Percentiles rank a stretch among this genome's conserved stretches.
Evolutionary conservation across 2,888 invertebrate genomes (phyloP).

Genomic region (Volucella inflata): DNA sequence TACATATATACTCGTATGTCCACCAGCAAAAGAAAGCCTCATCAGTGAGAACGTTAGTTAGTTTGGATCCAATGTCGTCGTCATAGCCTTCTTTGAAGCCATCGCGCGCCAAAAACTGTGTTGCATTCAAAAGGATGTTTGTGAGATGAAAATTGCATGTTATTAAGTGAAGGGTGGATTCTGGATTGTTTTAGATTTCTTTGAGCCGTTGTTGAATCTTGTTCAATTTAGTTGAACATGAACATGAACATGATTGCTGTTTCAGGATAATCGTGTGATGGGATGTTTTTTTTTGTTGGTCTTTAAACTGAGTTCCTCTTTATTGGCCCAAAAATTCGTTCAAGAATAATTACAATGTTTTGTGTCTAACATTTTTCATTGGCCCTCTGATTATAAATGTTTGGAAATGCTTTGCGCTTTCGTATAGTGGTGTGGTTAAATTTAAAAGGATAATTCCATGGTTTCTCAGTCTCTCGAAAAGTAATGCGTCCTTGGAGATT

Average conservation of each 20-base stretch:
- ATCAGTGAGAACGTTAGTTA: conserved; percentile 23
- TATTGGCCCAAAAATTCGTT: conserved; percentile 27
- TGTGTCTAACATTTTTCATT: conserved; percentile 66
- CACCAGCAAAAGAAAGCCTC: not conserved
- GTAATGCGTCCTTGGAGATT: conserved; percentile 60
- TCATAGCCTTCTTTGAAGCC: conserved; percentile 2
- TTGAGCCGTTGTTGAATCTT: conserved; percentile 43
- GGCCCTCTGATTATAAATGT: conserved; percentile 63
- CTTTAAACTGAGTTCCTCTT: not conserved
- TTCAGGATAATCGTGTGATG: conserved; percentile 45
- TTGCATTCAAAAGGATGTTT: conserved; percentile 63
- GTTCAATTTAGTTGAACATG: conserved; percentile 62
- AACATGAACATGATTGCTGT: conserved; percentile 65
- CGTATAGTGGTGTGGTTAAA: conserved; percentile 49
- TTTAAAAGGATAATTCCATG: conserved; percentile 70
- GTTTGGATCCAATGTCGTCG: conserved; percentile 16
- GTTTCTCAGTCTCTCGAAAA: conserved; percentile 31
- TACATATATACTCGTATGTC: conserved; percentile 15
- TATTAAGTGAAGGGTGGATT: conserved; percentile 74
- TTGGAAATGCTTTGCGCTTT: conserved; percentile 39
- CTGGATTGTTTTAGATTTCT: conserved; percentile 34
- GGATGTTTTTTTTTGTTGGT: not conserved
- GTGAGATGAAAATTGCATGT: conserved; percentile 75
- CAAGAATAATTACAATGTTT: conserved; percentile 75
- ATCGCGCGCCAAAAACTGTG: conserved; percentile 39